Conservation (phyloP, 1,140 invertebrate genomes). For the Drosophila oshimai region DNA sequence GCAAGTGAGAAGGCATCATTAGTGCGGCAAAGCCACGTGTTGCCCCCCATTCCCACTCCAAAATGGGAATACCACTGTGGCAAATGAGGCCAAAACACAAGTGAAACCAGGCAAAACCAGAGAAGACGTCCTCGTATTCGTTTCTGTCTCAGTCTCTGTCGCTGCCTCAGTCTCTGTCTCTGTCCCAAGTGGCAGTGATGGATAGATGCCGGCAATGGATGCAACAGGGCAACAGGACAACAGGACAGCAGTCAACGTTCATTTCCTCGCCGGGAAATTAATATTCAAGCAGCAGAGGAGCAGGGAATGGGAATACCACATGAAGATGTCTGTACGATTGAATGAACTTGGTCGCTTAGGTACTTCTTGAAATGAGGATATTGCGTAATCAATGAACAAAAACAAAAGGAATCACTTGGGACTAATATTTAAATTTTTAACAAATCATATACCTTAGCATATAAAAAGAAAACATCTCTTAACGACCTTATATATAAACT, state of each 20-base stretch:
- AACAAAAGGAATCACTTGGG: too few relatives aligned
- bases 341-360: not conserved
- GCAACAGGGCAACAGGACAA: not conserved
- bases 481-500: too few relatives aligned
- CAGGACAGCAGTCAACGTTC: conserved; percentile 1
- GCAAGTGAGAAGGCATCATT: conserved; percentile 71
- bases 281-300: not conserved
- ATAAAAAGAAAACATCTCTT: too few relatives aligned
- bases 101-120: conserved; percentile 40
- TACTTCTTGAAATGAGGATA: too few relatives aligned
- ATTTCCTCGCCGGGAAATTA: conserved; percentile 6
- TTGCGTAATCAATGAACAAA: not conserved
- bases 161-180: not conserved
- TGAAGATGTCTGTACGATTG: not conserved
- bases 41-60: conserved; percentile 3
- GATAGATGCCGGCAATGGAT: conserved; percentile 18
- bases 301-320: too few relatives aligned
- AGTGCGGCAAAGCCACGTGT: conserved; percentile 50
- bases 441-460: too few relatives aligned
- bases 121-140: not conserved
- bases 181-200: conserved; percentile 53
- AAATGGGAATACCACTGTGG: conserved; percentile 46
- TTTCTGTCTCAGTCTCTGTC: not conserved
- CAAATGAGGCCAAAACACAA: conserved; percentile 69
- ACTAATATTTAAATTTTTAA: too few relatives aligned